Evolutionary conservation across 1,140 invertebrate species (phyloP), one percentile per base, ranked within the genome.

Genomic region (Sipha flava): DNA sequence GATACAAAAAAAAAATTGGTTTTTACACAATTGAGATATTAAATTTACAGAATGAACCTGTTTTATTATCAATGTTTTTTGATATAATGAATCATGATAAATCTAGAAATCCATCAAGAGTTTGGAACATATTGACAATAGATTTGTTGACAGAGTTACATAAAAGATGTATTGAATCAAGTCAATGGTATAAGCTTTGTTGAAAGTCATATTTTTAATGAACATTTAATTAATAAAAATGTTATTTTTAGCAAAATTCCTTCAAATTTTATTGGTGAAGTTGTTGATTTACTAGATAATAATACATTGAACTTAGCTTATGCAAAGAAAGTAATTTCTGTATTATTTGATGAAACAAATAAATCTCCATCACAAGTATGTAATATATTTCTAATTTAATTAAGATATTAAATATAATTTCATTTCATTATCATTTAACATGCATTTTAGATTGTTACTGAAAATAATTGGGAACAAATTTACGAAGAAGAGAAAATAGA

Each of bases 101-200:
- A 21, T 84, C 85, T 40, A 85, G 90, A 81, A 86, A 88, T 75
- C 86, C 89, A 18, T 88, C 88, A 82, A 84, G 89, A 80, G 84
- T 91, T 3, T 88, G 89, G 2, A 92, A 92, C 85, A 85, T 93
- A 80, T 83, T 94, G 57, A 86, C 91, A 3, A 91, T 89, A 81
- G 89, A 92, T 68, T 83, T 93, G 21, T 80, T 92, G 14, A 87
- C 87, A 43, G 86, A 90, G 82, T 83, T 93, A 62, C 88, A 93
- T 83, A 89, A 91, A 83, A 84, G 87, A 40, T 88, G 90, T 81
- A 81, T 91, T 9, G 82, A 88, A 82, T 54, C 90, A 1, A 85
- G 88, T 14, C 83, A 89, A 81, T 88, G 89, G 89, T 90, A 86
- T 59, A n/a, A 31, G 10, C 57, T 80, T 14, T 72, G 26, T 47